Conservation (phyloP, 2,888 invertebrate genomes). For the Dryobota labecula region DNA sequence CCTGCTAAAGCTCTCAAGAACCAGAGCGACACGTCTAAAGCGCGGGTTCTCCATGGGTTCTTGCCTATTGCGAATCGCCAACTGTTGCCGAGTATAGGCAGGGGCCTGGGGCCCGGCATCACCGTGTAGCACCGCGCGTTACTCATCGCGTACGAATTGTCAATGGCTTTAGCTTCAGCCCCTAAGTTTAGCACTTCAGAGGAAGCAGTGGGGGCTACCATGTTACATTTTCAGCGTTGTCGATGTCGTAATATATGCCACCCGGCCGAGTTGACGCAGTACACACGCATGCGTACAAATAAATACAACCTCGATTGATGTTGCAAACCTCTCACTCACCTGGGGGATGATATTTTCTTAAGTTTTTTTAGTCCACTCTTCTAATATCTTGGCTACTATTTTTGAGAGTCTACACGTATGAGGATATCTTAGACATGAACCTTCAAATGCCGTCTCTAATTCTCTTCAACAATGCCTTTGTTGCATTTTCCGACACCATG, state of each 20-base stretch:
- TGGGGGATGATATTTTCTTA: slow-evolving; percentile 28
- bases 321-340: slow-evolving; percentile 36
- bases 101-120: slow-evolving; percentile 94
- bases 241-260: slow-evolving; percentile 80
- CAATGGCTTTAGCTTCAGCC: slow-evolving; percentile 79
- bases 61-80: slow-evolving; percentile 93
- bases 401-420: not conserved
- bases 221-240: slow-evolving; percentile 82
- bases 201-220: slow-evolving; percentile 81
- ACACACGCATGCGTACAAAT: slow-evolving; percentile 70
- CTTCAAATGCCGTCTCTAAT: not conserved
- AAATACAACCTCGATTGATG: slow-evolving; percentile 60
- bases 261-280: slow-evolving; percentile 74
- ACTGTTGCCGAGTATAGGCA: slow-evolving; percentile 94
- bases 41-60: slow-evolving; percentile 88
- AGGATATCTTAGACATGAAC: not conserved
- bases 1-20: slow-evolving; percentile 87
- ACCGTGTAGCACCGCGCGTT: slow-evolving; percentile 90
- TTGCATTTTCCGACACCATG: slow-evolving; percentile 24
- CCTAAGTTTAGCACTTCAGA: slow-evolving; percentile 70
- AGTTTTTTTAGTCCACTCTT: not conserved
- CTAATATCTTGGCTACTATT: not conserved
- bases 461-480: not conserved
- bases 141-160: slow-evolving; percentile 80
- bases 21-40: slow-evolving; percentile 88